These are phyloP conservation scores for Phoronis australis DNA, from an alignment of 2,888 invertebrate genomes.

Conservation along the genomic window DNA sequence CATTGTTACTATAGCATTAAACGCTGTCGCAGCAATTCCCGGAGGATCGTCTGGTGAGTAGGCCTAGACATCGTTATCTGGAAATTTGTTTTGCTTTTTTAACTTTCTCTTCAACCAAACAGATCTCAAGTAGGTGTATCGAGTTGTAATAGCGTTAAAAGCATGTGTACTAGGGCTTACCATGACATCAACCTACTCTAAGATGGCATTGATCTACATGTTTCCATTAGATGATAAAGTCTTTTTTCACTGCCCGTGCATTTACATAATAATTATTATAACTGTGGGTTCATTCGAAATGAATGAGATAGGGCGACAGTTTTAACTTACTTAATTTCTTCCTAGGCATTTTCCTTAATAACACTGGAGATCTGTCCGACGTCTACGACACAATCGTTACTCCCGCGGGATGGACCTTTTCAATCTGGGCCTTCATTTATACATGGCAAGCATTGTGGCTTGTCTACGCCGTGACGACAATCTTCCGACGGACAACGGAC, in stretches of 20 bases:
- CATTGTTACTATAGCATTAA: background rate
- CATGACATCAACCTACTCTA: too few relatives aligned
- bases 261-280: background rate
- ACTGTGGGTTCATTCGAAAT: background rate
- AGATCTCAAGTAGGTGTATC: too few relatives aligned
- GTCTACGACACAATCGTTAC: conserved; percentile 20
- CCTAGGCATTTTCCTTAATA: conserved; percentile 28
- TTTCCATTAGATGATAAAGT: too few relatives aligned
- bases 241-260: too few relatives aligned
- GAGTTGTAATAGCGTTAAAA: too few relatives aligned
- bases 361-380: conserved; percentile 31
- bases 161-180: too few relatives aligned
- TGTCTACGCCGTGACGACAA: conserved; percentile 27
- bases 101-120: too few relatives aligned
- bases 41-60: background rate
- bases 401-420: conserved; percentile 27
- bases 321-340: background rate
- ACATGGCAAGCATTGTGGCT: conserved; percentile 38
- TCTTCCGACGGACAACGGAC: conserved; percentile 24
- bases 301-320: background rate
- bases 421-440: conserved; percentile 38
- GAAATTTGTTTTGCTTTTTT: too few relatives aligned
- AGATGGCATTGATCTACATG: too few relatives aligned
- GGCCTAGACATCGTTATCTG: too few relatives aligned
- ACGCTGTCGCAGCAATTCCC: background rate